Conservation (phyloP, 2,888 invertebrate species). For the Gastrophysa polygoni region DNA sequence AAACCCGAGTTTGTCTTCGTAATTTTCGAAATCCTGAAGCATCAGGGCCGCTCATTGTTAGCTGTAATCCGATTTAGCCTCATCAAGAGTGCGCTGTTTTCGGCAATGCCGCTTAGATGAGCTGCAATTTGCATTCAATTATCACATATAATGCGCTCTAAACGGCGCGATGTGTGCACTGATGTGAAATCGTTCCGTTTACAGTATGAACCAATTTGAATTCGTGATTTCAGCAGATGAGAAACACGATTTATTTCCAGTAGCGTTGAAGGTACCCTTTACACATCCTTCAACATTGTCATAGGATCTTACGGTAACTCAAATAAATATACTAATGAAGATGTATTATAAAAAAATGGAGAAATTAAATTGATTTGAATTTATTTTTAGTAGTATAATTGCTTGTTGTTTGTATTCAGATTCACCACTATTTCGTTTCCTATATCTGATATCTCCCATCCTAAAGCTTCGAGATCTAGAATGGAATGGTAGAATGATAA, state of each 20-base stretch:
- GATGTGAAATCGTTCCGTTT: constrained; percentile 55
- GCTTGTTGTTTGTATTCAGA: too few species aligned
- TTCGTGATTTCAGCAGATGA: constrained; percentile 46
- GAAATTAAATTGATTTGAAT: too few species aligned
- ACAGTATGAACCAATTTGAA: constrained; percentile 48
- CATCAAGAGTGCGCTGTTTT: constrained; percentile 60
- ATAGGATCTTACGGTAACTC: too few species aligned
- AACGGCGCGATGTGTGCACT: constrained; percentile 50
- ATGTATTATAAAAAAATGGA: too few species aligned
- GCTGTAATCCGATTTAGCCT: constrained; percentile 58
- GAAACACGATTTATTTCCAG: background rate
- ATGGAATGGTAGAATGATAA: too few species aligned
- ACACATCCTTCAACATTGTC: too few species aligned
- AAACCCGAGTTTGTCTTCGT: constrained; percentile 10
- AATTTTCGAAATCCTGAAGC: constrained; percentile 23
- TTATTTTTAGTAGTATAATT: too few species aligned
- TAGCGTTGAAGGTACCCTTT: too few species aligned
- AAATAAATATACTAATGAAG: too few species aligned
- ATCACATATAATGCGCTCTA: constrained; percentile 60
- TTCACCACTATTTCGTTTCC: too few species aligned
- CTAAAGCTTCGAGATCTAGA: too few species aligned
- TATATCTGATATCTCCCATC: too few species aligned
- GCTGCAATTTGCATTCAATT: constrained; percentile 60
- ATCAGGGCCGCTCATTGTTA: constrained; percentile 53
- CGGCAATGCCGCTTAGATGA: constrained; percentile 59